Base-by-base conservation (phyloP, 2,797 vertebrate species). In the Enteromius anoplus region DNA sequence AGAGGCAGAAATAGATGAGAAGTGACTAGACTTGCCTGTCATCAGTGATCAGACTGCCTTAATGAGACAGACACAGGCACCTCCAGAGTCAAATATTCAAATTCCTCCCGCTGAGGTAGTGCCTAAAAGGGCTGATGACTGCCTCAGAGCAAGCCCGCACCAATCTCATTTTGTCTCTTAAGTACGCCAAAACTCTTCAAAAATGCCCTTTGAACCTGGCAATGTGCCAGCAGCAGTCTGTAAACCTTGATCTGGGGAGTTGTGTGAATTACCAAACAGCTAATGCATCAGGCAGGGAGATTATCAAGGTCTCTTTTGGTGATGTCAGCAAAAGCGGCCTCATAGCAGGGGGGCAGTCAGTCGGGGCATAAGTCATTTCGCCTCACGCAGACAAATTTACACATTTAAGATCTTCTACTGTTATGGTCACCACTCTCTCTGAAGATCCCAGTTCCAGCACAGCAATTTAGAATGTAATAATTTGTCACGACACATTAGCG, bases 201-300 rank as follows among this genome's bases (percentile, higher is more conserved):
- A 76, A 82, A 70, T 85, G 86, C 82, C 87, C 90, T 75, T 89
- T 90, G 84, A 84, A 84, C 83, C 89, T 88, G 86, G 89, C 88
- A 75, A 82, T 69, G 32, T 68, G 91, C 90, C 89, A 87, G 86
- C 86, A 90, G 89, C 89, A 80, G 60, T 82, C 89, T 91, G 85
- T 91, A 93, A 91, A 92, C 90, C 90, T 90, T 86, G 89, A 93
- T 93, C 92, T 93, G 87, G 71, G 76, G 87, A 89, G 87, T 84
- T 90, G 88, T 87, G 84, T 89, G 85, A 92, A 93, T 92, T 91
- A 92, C 87, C 85, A 87, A 90, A 91, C 85, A 83, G 81, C 87
- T 81, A 90, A 92, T 90, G 90, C 89, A 91, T 92, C 88, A 88
- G 86, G 90, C 89, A 73, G 23, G 84, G 87, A 92, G 90, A 93